A percentile compares a stretch with the other conserved stretches of the same genome.
Conservation (phyloP, 2,113 vertebrate species). For the Desmodus rotundus region DNA sequence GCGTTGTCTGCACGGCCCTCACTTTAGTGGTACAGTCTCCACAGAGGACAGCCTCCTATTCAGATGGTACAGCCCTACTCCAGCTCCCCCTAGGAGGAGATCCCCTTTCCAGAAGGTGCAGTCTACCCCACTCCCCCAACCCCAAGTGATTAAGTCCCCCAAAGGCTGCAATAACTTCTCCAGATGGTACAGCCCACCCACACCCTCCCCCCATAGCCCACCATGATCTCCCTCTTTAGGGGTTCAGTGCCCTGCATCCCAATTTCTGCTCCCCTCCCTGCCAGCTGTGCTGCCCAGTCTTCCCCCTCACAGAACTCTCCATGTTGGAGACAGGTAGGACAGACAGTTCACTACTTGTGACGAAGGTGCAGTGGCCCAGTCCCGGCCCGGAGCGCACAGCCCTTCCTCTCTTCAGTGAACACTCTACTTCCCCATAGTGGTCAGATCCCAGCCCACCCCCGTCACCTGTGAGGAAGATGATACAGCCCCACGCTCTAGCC, state of each 20-base stretch:
- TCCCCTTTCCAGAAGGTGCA: not conserved
- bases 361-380: not conserved
- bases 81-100: not conserved
- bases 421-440: not conserved
- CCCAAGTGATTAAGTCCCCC: not conserved
- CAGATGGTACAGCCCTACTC: not conserved
- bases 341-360: not conserved
- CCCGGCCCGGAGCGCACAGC: too few relatives aligned
- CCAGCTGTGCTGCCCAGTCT: not conserved
- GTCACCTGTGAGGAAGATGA: not conserved
- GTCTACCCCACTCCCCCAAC: too few relatives aligned
- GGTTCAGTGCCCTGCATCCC: not conserved
- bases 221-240: not conserved
- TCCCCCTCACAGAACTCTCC: not conserved
- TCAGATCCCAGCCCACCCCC: not conserved
- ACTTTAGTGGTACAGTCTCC: not conserved
- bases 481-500: not conserved
- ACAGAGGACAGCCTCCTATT: not conserved
- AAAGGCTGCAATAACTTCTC: not conserved
- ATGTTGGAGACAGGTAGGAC: fast-evolving
- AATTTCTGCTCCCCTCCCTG: not conserved
- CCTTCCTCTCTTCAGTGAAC: not conserved
- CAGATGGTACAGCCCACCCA: not conserved
- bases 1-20: fast-evolving
- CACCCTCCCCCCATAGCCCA: not conserved